Evolutionary conservation across 2,797 vertebrate species (phyloP).

Genomic region (Pipistrellus pipistrellus): DNA sequence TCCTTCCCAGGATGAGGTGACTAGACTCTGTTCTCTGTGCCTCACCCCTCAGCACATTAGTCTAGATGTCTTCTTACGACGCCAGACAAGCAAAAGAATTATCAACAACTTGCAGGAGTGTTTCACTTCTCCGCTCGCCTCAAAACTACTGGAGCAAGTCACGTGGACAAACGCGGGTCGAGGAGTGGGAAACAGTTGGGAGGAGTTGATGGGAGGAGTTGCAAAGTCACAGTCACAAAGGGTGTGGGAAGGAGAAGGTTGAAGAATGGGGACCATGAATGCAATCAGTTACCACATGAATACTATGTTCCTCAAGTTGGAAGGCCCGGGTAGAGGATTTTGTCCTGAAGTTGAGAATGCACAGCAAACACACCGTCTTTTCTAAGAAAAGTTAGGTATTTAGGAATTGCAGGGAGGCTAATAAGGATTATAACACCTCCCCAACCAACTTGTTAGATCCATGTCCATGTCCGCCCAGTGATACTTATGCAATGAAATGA

Average conservation of each 20-base stretch:
- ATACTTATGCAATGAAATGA: constrained; percentile 16
- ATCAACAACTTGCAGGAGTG: background rate
- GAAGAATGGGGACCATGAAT: background rate
- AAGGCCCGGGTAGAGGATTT: background rate
- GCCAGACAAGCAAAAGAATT: background rate
- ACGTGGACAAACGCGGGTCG: background rate
- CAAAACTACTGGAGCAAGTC: background rate
- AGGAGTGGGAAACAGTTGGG: rapidly evolving
- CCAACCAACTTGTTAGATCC: background rate
- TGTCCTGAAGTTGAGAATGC: background rate
- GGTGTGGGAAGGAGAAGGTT: background rate
- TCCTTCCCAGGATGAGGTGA: background rate
- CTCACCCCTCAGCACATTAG: background rate
- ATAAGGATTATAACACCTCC: background rate
- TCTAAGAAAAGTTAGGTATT: constrained; percentile 8
- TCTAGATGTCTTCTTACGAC: background rate
- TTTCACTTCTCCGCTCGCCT: background rate
- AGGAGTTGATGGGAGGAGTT: background rate
- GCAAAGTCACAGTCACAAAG: background rate
- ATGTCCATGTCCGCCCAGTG: background rate
- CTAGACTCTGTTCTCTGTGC: background rate
- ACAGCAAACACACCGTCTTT: background rate
- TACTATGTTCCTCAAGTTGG: background rate
- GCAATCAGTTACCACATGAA: background rate
- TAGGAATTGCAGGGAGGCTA: background rate